These are phyloP conservation scores for Aphelinus certus DNA, from an alignment of 1,140 invertebrate genomes.

Conservation along the genomic window DNA sequence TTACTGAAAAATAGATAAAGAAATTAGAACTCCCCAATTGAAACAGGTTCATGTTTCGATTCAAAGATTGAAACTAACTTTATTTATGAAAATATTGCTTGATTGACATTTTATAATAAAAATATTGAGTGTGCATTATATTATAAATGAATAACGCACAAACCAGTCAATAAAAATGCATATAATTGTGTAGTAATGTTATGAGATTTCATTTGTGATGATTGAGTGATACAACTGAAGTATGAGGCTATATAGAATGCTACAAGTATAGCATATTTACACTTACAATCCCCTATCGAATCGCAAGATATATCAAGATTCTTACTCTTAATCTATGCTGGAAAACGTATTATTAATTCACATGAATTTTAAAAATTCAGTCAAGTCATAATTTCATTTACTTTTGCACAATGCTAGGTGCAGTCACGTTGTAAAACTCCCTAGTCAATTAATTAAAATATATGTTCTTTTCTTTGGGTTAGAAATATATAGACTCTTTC, in stretches of 20 bases:
- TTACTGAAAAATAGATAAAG: too few species aligned
- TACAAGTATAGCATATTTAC: slow-evolving; percentile 24
- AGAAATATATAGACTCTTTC: slow-evolving; percentile 41
- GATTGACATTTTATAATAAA: too few species aligned
- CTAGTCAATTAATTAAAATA: slow-evolving; percentile 40
- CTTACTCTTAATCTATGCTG: slow-evolving; percentile 22
- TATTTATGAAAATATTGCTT: too few species aligned
- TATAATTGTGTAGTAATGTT: not conserved
- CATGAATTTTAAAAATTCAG: slow-evolving; percentile 32
- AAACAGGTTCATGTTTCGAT: too few species aligned
- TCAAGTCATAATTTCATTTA: slow-evolving; percentile 36
- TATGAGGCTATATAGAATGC: slow-evolving; percentile 15
- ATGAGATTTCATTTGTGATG: slow-evolving; percentile 7
- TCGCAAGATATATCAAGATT: slow-evolving; percentile 27
- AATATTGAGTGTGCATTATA: too few species aligned
- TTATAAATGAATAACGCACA: too few species aligned
- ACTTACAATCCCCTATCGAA: slow-evolving; percentile 11
- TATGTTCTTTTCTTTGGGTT: slow-evolving; percentile 40
- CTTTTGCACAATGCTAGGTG: not conserved
- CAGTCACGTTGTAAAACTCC: slow-evolving; percentile 25
- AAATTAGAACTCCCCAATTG: too few species aligned
- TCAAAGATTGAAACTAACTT: too few species aligned
- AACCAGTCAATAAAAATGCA: slow-evolving; percentile 8
- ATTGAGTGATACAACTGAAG: slow-evolving; percentile 6
- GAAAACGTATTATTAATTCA: slow-evolving; percentile 24